Evolutionary conservation across 2,888 invertebrate genomes (phyloP).

Genomic region (Stenurella melanura): DNA sequence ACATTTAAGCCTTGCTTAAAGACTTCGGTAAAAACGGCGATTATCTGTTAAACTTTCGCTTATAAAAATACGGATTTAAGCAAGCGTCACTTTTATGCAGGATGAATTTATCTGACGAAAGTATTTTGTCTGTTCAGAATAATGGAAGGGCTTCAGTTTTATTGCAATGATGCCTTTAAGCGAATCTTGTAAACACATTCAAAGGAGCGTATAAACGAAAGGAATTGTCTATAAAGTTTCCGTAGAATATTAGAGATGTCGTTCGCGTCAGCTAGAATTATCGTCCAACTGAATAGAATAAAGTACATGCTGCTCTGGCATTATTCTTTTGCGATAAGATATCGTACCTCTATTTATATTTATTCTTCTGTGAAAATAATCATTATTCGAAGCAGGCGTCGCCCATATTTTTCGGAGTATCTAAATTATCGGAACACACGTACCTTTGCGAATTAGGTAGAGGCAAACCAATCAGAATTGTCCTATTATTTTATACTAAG

Average conservation of each 20-base stretch:
- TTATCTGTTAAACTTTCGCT: neutral
- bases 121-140: neutral
- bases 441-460: conserved; percentile 11
- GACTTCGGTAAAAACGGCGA: neutral
- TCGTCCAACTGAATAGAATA: conserved; percentile 25
- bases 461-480: too few species aligned
- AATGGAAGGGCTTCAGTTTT: conserved; percentile 9
- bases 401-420: conserved; percentile 12
- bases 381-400: conserved; percentile 11
- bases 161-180: conserved; percentile 19
- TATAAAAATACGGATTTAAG: neutral
- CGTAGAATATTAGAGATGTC: conserved; percentile 26
- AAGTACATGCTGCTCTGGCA: conserved; percentile 18
- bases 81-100: neutral
- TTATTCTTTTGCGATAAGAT: conserved; percentile 29
- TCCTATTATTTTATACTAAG: too few species aligned
- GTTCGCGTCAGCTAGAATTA: conserved; percentile 32
- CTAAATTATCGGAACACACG: conserved; percentile 18
- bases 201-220: conserved; percentile 23
- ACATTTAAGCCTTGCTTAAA: neutral
- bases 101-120: conserved; percentile 9
- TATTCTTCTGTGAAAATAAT: conserved; percentile 32
- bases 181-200: conserved; percentile 32
- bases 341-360: conserved; percentile 16
- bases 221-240: conserved; percentile 26